Evolutionary conservation across 2,113 vertebrate species (phyloP).

Genomic region (Zosterops pallidus): DNA sequence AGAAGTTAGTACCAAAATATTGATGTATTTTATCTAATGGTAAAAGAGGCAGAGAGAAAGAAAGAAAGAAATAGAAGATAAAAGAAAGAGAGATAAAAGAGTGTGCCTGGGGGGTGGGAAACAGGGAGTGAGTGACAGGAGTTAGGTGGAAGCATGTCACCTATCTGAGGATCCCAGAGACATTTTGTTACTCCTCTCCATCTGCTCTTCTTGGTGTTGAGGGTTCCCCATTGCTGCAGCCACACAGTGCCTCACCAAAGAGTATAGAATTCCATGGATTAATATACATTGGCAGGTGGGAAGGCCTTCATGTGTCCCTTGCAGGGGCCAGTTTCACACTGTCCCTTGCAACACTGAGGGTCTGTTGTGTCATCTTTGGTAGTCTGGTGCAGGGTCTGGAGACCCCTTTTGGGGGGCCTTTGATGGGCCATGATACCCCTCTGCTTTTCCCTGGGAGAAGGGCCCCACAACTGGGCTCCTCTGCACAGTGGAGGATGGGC

Average conservation of each 20-base stretch:
- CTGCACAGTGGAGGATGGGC: background rate
- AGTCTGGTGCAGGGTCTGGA: background rate
- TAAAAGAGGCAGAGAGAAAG: background rate
- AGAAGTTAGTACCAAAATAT: background rate
- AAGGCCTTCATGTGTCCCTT: background rate
- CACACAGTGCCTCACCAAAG: background rate
- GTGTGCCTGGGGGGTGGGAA: background rate
- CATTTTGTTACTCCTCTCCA: background rate
- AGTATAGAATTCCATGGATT: background rate
- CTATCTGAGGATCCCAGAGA: background rate
- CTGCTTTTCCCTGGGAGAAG: background rate
- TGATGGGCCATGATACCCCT: background rate
- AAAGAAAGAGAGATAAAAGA: background rate
- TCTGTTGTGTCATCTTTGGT: too few species aligned
- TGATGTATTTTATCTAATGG: background rate
- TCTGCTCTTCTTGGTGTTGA: background rate
- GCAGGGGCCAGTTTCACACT: background rate
- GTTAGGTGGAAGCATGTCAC: background rate
- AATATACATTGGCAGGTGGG: background rate
- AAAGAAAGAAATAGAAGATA: background rate
- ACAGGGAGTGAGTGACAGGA: background rate
- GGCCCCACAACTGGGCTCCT: background rate
- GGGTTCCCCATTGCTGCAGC: too few species aligned
- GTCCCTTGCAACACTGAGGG: background rate
- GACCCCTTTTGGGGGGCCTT: background rate